A percentile compares a stretch with the other conserved stretches of the same genome.
Evolutionary conservation across 92 coral and sea anemone species (phyloP).

Genomic region (Parazoanthus swiftii): DNA sequence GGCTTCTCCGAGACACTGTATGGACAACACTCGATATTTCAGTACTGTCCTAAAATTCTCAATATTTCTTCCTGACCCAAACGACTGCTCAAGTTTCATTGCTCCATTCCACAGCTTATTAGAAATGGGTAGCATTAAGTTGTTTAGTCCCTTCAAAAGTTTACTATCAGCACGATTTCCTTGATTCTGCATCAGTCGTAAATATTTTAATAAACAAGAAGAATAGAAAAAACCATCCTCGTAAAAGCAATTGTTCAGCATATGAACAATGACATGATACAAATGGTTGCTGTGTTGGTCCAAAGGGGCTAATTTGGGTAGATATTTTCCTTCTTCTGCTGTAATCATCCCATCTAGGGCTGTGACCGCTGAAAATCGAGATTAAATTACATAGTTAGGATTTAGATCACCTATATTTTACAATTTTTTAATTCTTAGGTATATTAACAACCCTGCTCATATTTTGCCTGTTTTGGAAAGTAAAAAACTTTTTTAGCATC

Average conservation of each 20-base stretch:
- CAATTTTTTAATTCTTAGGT: too few species aligned
- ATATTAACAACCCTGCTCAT: too few species aligned
- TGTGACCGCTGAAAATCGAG: constrained; percentile 48
- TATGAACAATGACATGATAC: constrained; percentile 59
- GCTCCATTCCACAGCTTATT: constrained; percentile 71
- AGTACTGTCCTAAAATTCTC: constrained; percentile 41
- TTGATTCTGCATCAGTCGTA: constrained; percentile 54
- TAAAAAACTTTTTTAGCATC: too few species aligned
- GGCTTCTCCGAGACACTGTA: constrained; percentile 61
- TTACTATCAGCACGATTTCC: constrained; percentile 51
- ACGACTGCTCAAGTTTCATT: constrained; percentile 52
- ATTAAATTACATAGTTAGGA: not conserved
- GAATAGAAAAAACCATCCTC: constrained; percentile 63
- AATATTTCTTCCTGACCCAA: constrained; percentile 18
- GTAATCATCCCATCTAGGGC: constrained; percentile 58
- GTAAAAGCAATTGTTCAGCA: constrained; percentile 50
- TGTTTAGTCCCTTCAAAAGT: constrained; percentile 47
- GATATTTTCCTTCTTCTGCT: constrained; percentile 58
- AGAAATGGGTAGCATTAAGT: constrained; percentile 57
- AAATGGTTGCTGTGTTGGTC: constrained; percentile 74
- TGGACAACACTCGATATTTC: constrained; percentile 58
- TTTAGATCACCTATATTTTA: not conserved
- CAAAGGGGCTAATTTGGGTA: constrained; percentile 54
- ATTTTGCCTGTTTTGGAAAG: too few species aligned
- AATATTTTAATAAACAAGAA: constrained; percentile 56